Base-by-base conservation (phyloP, 2,113 vertebrate genomes). In the human region DNA sequence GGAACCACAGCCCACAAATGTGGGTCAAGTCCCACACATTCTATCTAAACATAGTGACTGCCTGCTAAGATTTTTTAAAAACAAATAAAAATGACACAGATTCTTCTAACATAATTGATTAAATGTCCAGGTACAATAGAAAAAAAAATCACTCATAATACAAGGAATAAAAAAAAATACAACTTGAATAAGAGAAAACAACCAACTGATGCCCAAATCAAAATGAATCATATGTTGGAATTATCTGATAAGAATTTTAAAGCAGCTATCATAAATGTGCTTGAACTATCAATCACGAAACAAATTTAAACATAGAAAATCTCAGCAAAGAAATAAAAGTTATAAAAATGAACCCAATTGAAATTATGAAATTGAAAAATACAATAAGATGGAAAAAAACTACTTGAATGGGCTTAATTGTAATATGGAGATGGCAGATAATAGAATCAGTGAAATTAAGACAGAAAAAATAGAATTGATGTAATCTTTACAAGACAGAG, bases 281-380 rank as follows among this genome's bases (percentile, higher is more conserved):
- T 96, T 93, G 48, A 66, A 90, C 14, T 40, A 10, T 57, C 40
- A 35, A 6, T 83, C 78, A 92, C 3, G 55, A 79, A 89, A 83
- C 18, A 84, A 86, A 40, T 84, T 20, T 68, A 82, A 88, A 89
- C 40, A 25, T 48, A 79, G 20, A 22, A 95, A 92, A 83, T 45
- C 8, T 83, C 38, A 88, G 22, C 45, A 80, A 38, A 88, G n/a
- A 92, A 76, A 38, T 70, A 78, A 6, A 92, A 92, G n/a, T 4
- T 40, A 52, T 43, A n/a, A 89, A 68, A 70, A 64, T 52, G 16
- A 95, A 70, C 5, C n/a, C 79, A 40, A 12, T 5, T 92, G 20
- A 91, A 90, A 57, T 43, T 64, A 52, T 10, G 78, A 25, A 61
- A 50, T 55, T 93, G 2, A 85, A 64, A 92, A 84, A 75, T 66